Evolutionary conservation across 2,113 vertebrate genomes (phyloP), one percentile per base, ranked within the genome.

Genomic region (Jaculus jaculus): DNA sequence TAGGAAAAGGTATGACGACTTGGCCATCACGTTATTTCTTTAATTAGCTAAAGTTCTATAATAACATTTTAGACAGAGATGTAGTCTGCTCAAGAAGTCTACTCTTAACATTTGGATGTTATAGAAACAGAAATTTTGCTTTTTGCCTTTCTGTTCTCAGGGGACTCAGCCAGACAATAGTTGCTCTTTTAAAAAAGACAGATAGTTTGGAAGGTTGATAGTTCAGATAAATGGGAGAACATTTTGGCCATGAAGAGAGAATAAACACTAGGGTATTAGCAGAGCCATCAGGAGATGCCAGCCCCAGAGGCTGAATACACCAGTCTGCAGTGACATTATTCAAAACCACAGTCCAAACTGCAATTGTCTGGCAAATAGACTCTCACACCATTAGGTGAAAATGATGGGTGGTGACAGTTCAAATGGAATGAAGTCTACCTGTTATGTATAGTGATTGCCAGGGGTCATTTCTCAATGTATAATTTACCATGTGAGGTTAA

Each of bases 321-420:
- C 81, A 54, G 88, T 91, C 84, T 88, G 54, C 78, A 91, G 80
- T 79, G 81, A 94, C 75, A 94, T 87, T 95, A 90, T 90, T 95
- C 74, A 85, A 91, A 96, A 95, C 42, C 74, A 89, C 32, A 84
- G 93, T 85, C 69, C 91, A 85, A 82, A 75, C 78, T 80, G 69
- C 73, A 93, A 94, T 77, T 92, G 89, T 88, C 84, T 95, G 84
- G 89, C 81, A 96, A 95, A 96, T 72, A 94, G 78, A 95, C 79
- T 96, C 80, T 93, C 47, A 94, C 3, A 63, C 74, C 74, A 89
- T 89, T 88, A 97, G 69, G 83, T 87, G 78, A 93, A 88, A 96
- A 95, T 80, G 87, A 95, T 39, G 92, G 84, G 73, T 80, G 87
- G 65, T 92, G 77, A 89, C 95, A 96, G 80, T 63, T 85, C 82